phyloP scores from a whole-genome alignment of 2,888 invertebrate genomes.

The Antheraea yamamai region DNA sequence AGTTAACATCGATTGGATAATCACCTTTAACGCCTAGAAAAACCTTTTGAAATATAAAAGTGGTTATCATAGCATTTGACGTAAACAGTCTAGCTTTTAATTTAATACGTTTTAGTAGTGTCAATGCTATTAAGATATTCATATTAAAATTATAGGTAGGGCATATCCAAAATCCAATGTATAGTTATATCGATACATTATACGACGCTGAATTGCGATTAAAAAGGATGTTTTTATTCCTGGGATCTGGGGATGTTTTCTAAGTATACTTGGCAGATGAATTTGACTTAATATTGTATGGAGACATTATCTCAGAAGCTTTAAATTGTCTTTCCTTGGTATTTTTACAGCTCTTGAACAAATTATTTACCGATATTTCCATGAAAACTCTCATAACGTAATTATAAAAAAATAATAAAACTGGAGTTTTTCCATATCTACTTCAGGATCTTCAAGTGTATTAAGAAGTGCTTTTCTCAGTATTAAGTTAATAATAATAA shows the following conservation, averaged over 20 bases:
- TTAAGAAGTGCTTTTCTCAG: too few species aligned
- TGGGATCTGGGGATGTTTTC: too few species aligned
- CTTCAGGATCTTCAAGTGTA: too few species aligned
- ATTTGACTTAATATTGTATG: not conserved
- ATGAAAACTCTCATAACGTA: not conserved
- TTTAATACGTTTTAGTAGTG: not conserved
- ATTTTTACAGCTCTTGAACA: not conserved
- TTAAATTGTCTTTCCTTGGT: not conserved
- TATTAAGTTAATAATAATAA: constrained; percentile 17
- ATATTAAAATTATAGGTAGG: not conserved
- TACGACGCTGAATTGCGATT: not conserved
- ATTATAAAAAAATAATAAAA: not conserved
- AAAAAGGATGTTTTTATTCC: not conserved
- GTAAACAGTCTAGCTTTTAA: not conserved
- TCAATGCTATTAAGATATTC: not conserved
- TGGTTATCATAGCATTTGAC: not conserved
- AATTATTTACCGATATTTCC: not conserved
- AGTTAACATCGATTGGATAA: not conserved
- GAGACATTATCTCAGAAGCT: not conserved
- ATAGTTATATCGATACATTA: not conserved
- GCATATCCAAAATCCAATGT: not conserved
- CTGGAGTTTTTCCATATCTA: not conserved
- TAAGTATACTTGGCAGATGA: not conserved
- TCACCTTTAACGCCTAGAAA: not conserved
- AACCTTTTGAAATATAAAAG: not conserved